Percentiles rank a stretch among this genome's conserved stretches.
These are phyloP conservation scores for Myotis myotis DNA, from an alignment of 2,797 vertebrate species.

Conservation along the genomic window DNA sequence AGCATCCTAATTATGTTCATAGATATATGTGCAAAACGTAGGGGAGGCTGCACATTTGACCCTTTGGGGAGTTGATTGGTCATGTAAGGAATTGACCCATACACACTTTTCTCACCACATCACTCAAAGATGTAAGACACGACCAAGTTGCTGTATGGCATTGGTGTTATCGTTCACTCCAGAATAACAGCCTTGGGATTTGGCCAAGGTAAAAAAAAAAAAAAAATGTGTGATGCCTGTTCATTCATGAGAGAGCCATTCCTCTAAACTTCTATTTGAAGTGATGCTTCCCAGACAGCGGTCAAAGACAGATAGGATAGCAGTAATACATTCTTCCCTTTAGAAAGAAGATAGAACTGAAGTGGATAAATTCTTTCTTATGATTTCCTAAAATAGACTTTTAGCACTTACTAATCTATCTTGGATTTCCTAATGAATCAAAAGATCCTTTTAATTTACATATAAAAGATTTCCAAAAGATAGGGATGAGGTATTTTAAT, in stretches of 20 bases:
- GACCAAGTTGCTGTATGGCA: not conserved
- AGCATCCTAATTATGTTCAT: not conserved
- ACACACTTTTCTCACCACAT: not conserved
- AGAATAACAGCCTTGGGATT: constrained; percentile 46
- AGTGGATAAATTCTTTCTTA: constrained; percentile 4
- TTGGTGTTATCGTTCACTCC: constrained; percentile 28
- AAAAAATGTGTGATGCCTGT: not conserved
- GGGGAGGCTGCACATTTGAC: not conserved
- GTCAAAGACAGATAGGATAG: not conserved
- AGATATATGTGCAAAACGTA: not conserved
- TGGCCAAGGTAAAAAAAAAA: not conserved
- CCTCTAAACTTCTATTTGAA: constrained; percentile 31
- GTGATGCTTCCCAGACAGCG: not conserved
- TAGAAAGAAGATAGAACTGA: not conserved
- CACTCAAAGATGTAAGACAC: constrained; percentile 9
- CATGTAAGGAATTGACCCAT: constrained; percentile 1
- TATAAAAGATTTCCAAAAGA: constrained; percentile 32
- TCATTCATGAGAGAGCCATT: not conserved
- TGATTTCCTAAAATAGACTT: constrained; percentile 3
- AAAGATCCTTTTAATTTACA: not conserved
- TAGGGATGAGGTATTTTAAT: not conserved
- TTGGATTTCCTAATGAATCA: not conserved
- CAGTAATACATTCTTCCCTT: not conserved
- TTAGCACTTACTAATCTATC: not conserved
- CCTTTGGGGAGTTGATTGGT: not conserved